Evolutionary conservation across 2,797 vertebrate species (phyloP).

Genomic region (Malacoraja senta): DNA sequence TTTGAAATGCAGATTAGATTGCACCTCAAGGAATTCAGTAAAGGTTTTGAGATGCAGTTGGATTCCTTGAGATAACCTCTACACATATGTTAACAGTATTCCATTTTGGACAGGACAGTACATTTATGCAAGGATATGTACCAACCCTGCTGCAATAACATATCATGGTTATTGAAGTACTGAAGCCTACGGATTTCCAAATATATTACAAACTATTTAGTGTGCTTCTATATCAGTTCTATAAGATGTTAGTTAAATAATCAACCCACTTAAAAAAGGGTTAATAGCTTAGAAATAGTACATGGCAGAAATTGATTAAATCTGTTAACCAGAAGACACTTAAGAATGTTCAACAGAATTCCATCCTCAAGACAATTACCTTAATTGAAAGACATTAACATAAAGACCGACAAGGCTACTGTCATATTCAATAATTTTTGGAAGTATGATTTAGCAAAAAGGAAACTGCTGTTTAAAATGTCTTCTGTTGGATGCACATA

Average conservation of each 20-base stretch:
- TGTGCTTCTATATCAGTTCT: neutral
- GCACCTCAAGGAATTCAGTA: neutral
- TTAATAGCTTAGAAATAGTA: no score
- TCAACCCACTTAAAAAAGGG: neutral
- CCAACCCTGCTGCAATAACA: neutral
- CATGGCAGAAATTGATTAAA: neutral
- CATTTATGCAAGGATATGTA: neutral
- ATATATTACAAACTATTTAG: neutral
- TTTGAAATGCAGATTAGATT: constrained; percentile 28
- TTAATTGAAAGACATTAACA: neutral
- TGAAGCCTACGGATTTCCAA: neutral
- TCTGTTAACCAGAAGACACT: neutral
- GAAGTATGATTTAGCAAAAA: neutral
- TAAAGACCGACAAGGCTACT: neutral
- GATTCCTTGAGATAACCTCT: constrained; percentile 28
- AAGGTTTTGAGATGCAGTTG: neutral
- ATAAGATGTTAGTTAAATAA: neutral
- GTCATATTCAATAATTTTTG: neutral
- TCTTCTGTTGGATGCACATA: neutral
- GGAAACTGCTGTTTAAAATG: neutral
- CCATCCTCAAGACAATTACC: neutral
- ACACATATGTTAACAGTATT: neutral
- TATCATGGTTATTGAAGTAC: neutral
- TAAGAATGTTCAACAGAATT: neutral
- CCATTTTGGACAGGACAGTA: constrained; percentile 10